A percentile compares a stretch with the other conserved stretches of the same genome.
Evolutionary conservation across 30 jellyfish, hydroid and myxozoan genomes (phyloP).

Genomic region (Hydractinia echinata): DNA sequence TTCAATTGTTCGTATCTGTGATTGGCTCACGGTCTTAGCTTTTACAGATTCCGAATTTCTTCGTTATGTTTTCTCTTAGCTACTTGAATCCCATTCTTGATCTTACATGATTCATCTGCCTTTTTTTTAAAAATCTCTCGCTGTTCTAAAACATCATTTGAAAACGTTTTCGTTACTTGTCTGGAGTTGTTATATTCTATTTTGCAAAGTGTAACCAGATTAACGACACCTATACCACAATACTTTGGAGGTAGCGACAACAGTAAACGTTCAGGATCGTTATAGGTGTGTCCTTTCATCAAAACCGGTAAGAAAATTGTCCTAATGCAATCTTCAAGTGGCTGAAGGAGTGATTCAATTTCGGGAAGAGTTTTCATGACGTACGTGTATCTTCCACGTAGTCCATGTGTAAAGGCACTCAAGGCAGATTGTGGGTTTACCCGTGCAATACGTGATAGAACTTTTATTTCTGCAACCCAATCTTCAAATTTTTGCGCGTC

Average conservation of each 20-base stretch:
- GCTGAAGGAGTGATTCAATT: background rate
- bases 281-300: background rate
- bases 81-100: too few relatives aligned
- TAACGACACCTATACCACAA: slow-evolving; percentile 2
- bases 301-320: background rate
- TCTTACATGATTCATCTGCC: too few relatives aligned
- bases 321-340: slow-evolving; percentile 1
- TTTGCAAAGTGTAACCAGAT: background rate
- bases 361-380: background rate
- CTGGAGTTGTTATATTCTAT: slow-evolving; percentile 1
- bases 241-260: background rate
- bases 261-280: background rate
- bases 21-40: too few relatives aligned
- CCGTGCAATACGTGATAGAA: background rate
- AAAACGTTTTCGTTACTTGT: background rate
- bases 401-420: background rate
- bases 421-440: background rate
- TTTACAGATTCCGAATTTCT: too few relatives aligned
- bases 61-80: too few relatives aligned
- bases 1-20: too few relatives aligned
- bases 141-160: too few relatives aligned
- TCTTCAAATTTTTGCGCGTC: background rate
- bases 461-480: background rate
- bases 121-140: too few relatives aligned
- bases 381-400: slow-evolving; percentile 2